Base-by-base conservation (phyloP, 2,888 invertebrate genomes). In the Drosophila cognata region DNA sequence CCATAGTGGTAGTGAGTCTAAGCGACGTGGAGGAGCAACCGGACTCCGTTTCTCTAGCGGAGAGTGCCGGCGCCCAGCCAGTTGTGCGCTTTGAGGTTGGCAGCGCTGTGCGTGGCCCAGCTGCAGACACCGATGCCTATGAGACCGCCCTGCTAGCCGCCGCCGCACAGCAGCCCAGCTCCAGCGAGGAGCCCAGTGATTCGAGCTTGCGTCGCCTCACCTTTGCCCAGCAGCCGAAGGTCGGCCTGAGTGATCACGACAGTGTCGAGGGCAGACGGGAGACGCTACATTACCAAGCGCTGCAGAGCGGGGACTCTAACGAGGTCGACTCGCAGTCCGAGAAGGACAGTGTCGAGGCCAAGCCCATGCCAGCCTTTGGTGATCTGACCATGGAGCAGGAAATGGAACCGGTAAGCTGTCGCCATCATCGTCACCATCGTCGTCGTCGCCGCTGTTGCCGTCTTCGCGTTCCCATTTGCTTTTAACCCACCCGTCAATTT, bases 241-340 rank as follows among this genome's bases (percentile, higher is more conserved):
- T 94, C 64, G 94, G 94, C 2, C 92, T 94, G 28, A 86, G 94
- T 53, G 94, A 95, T 81, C 94, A 94, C 91, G 95, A 95, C 87
- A 92, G 94, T 92, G 87, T 94, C 91, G 93, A 91, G 65, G 88
- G 89, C 28, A 86, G 91, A 53, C 85, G 91, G 3, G 86, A 91
- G 66, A 87, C 87, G 16, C 61, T 90, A 28, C 86, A 80, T 51
- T 90, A 90, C 77, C 82, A 91, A 38, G 91, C 94, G 71, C 89
- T 91, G 60, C 90, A 90, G 43, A 91, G 91, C 73, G 93, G 94
- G 89, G 90, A 94, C 93, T 94, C 94, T 16, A 92, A 92, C 93
- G 93, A 56, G 25, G 81, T 94, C 93, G 81, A 94, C 93, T 93
- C 92, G 3, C 90, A 84, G 6, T 89, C 94, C 10, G 75, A 84